Conservation (phyloP, 2,797 vertebrate genomes). For the Ptychobarbus kaznakovi region DNA sequence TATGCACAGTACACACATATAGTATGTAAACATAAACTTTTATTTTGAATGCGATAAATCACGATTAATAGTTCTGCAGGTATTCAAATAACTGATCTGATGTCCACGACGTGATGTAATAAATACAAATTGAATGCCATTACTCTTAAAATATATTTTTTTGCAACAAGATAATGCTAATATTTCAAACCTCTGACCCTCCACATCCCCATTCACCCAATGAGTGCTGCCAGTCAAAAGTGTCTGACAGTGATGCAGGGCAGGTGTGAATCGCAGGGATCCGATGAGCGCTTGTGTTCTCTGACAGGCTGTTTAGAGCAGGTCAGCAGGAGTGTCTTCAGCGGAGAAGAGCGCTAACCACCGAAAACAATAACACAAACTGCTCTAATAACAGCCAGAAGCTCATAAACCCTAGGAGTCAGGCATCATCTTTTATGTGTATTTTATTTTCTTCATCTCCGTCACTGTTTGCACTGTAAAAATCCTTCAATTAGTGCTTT, state of each 20-base stretch:
- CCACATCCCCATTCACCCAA: constrained; percentile 9
- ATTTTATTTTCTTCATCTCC: constrained; percentile 1
- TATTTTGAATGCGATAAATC: neutral
- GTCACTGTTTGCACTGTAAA: constrained; percentile 49
- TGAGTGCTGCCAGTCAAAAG: neutral
- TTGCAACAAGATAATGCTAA: neutral
- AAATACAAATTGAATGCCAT: neutral
- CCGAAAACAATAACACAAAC: constrained; percentile 45
- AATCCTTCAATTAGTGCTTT: constrained; percentile 59
- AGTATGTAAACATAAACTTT: neutral
- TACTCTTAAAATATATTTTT: neutral
- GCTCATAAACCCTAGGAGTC: constrained; percentile 40
- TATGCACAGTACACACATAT: neutral
- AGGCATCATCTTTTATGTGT: constrained; percentile 33
- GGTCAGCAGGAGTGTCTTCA: constrained; percentile 37
- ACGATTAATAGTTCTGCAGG: neutral
- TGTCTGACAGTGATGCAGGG: constrained; percentile 25
- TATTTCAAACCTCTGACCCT: neutral
- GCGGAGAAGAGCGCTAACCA: constrained; percentile 15
- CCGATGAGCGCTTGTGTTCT: constrained; percentile 51
- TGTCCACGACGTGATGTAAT: neutral
- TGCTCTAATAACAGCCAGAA: constrained; percentile 35
- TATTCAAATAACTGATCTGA: neutral
- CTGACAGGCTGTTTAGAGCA: constrained; percentile 34
- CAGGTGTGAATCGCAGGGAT: constrained; percentile 30